Conservation (phyloP, 1,140 invertebrate species). For the Tetragonula clypearis region DNA sequence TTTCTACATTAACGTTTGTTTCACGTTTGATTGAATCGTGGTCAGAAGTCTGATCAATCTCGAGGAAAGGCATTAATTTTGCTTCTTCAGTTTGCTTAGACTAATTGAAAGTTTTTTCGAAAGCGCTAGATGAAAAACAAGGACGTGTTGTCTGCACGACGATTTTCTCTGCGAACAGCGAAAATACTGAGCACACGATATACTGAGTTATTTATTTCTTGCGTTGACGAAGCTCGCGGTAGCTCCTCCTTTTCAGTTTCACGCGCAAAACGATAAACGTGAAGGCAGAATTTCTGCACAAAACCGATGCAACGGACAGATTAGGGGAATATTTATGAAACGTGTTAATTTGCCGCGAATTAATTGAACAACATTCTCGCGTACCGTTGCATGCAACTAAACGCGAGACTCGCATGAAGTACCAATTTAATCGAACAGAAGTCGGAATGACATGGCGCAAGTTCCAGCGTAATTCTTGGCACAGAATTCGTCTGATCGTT, state of each 20-base stretch:
- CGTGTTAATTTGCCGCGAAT: background rate
- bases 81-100: background rate
- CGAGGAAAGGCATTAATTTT: background rate
- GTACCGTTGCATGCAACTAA: too few relatives aligned
- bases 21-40: background rate
- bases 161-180: conserved; percentile 1
- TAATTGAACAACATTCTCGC: background rate
- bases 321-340: conserved; percentile 5
- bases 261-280: conserved; percentile 19
- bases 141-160: conserved; percentile 6
- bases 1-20: background rate
- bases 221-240: conserved; percentile 30
- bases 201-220: conserved; percentile 43
- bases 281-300: background rate
- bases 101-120: background rate
- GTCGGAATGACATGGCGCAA: background rate
- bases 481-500: background rate
- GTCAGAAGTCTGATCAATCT: background rate
- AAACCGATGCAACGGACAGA: conserved; percentile 18
- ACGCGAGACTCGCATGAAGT: background rate
- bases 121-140: background rate
- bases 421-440: background rate
- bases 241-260: conserved; percentile 7
- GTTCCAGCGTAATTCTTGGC: background rate
- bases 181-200: conserved; percentile 32